Evolutionary conservation across 2,113 vertebrate species (phyloP), one percentile per base, ranked within the genome.

Genomic region (Copsychus sechellarum): DNA sequence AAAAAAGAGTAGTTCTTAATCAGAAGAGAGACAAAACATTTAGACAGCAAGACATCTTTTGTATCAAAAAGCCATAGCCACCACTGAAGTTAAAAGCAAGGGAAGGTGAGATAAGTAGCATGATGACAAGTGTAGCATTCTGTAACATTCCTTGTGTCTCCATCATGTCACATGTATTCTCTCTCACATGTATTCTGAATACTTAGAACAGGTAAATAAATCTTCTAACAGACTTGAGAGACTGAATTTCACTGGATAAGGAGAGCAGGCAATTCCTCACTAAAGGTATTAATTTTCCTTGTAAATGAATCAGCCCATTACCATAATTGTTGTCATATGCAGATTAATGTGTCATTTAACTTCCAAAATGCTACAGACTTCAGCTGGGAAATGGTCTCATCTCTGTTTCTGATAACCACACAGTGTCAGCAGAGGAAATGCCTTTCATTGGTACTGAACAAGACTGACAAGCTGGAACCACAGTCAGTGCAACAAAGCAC

Each of bases 401-500:
- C 36, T 85, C 43, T 57, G 10, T 61, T 88, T 80, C 57, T 65
- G 76, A 40, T 80, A 50, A 61, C 79, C 58, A 26, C 2, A 4
- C 33, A 38, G 54, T 10, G 23, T 72, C 42, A 61, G 62, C 53
- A 65, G 22, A 90, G 36, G 36, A 88, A 92, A 70, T 34, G 11
- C 22, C 24, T 89, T 86, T 84, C 3, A 2, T 9, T 76, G 4
- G 2, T 54, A 31, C 17, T 56, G 66, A 88, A 36, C 33, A 58
- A 34, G 42, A 73, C 21, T 36, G 64, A 88, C 38, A 70, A 92
- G 40, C 51, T 70, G 50, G 47, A 86, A 31, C 34, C 26, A 43
- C 0, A 0, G 36, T 33, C 51, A 81, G 4, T 62, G 57, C 58
- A 51, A 14, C 3, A n/a, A 6, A 82, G 29, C 45, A 14, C 29